phyloP scores from a whole-genome alignment of 2,797 vertebrate species.

The Diglossa cyanea region DNA sequence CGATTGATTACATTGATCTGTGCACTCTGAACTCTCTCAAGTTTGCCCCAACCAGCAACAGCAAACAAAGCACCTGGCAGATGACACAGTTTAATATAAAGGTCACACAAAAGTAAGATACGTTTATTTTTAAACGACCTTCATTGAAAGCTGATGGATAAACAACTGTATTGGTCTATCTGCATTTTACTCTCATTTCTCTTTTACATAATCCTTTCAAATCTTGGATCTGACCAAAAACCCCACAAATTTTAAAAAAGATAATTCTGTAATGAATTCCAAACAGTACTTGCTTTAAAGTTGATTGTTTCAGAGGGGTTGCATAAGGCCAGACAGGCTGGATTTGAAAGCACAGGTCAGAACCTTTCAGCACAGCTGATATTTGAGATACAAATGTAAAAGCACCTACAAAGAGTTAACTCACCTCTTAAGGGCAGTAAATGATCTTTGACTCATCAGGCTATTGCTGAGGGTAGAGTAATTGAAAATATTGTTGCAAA shows the following conservation, averaged over 20 bases:
- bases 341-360: neutral
- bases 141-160: neutral
- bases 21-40: neutral
- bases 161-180: neutral
- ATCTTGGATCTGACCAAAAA: neutral
- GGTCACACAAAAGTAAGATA: neutral
- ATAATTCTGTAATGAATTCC: neutral
- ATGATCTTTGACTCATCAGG: neutral
- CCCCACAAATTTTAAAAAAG: fast-evolving
- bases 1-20: neutral
- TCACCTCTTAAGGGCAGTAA: neutral
- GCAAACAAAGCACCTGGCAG: neutral
- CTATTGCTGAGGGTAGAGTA: neutral
- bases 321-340: neutral
- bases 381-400: neutral
- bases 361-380: neutral
- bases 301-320: neutral
- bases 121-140: neutral
- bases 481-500: neutral
- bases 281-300: neutral
- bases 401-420: neutral
- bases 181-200: neutral
- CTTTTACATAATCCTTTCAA: neutral
- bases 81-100: neutral
- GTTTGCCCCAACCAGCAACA: neutral